Percentiles rank a stretch among this genome's conserved stretches.
phyloP scores from a whole-genome alignment of 2,113 vertebrate species.

The Actenoides lindsayi region DNA sequence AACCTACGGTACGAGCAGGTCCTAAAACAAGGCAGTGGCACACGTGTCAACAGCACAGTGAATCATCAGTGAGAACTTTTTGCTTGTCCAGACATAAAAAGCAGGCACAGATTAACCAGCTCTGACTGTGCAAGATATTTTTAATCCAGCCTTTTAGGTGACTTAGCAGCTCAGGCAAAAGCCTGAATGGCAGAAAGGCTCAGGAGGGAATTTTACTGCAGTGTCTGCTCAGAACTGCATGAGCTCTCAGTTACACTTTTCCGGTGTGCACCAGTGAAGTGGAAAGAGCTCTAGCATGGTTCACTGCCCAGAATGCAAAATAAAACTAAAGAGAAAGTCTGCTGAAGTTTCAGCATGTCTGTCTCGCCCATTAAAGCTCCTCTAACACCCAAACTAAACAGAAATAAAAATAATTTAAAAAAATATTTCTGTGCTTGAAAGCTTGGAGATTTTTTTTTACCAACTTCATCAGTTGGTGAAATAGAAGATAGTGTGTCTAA shows the following conservation, averaged over 20 bases:
- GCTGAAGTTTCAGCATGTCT: neutral
- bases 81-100: neutral
- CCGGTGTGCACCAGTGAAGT: neutral
- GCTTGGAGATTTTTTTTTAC: too few species aligned
- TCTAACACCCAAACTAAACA: neutral
- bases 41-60: neutral
- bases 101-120: neutral
- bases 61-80: neutral
- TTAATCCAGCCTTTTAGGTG: conserved; percentile 24
- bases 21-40: neutral
- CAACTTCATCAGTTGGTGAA: neutral
- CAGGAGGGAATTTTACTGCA: conserved; percentile 41
- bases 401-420: neutral
- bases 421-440: neutral
- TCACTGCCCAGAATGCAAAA: conserved; percentile 51
- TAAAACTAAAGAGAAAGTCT: conserved; percentile 44
- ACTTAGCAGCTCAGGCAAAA: neutral
- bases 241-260: conserved; percentile 35
- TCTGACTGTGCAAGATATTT: neutral
- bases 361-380: neutral
- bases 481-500: neutral
- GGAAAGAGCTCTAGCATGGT: conserved; percentile 7
- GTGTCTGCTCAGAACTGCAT: conserved; percentile 26
- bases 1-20: neutral
- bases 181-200: conserved; percentile 6